phyloP scores from a whole-genome alignment of 2,797 vertebrate genomes.

The Crenuchus spilurus region DNA sequence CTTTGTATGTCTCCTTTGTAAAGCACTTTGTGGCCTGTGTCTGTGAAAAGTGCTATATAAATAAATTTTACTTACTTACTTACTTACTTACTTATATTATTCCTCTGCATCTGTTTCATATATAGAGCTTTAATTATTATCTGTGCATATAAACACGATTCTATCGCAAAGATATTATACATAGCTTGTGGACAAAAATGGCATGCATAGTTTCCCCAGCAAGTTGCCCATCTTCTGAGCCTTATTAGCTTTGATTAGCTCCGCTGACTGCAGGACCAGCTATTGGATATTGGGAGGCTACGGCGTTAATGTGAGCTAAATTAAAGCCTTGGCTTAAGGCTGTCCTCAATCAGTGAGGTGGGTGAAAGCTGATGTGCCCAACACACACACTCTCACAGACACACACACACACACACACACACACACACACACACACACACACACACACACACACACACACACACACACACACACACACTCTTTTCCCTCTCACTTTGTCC shows the following conservation, averaged over 20 bases:
- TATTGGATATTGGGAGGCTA: constrained; percentile 43
- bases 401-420: neutral
- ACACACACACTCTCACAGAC: constrained; percentile 8
- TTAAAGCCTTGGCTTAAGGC: constrained; percentile 59
- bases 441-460: neutral
- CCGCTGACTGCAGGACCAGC: constrained; percentile 56
- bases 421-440: neutral
- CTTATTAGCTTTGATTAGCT: constrained; percentile 64
- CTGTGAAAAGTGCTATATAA: no score
- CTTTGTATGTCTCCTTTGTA: no score
- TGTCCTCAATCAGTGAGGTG: constrained; percentile 57
- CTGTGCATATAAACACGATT: neutral
- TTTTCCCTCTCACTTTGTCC: neutral
- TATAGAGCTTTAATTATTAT: neutral
- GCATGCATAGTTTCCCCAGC: constrained; percentile 28
- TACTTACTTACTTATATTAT: neutral
- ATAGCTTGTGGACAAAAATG: constrained; percentile 12
- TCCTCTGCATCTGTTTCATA: neutral
- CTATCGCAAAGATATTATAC: neutral
- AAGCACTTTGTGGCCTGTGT: no score
- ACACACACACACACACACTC: neutral
- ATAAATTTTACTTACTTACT: no score
- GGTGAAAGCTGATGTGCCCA: constrained; percentile 59
- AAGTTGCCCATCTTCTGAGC: constrained; percentile 42
- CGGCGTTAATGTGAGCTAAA: constrained; percentile 61